These are phyloP conservation scores for Pocillopora grandis DNA, from an alignment of 92 coral and sea anemone species.

Conservation along the genomic window DNA sequence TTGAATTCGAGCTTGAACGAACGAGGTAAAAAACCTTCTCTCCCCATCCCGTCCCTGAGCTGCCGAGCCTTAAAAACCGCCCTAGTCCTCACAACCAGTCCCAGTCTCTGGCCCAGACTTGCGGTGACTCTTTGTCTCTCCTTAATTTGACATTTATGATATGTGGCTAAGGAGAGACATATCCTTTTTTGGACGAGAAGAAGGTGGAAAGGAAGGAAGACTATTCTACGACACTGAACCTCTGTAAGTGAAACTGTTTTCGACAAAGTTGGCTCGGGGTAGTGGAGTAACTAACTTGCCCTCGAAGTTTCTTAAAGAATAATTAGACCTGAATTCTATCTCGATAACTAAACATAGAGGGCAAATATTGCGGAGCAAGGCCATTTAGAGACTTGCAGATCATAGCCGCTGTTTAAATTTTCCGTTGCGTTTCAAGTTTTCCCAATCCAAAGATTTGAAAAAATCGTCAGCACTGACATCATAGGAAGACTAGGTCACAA, in stretches of 20 bases:
- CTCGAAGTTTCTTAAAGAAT: neutral
- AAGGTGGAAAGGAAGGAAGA: no score
- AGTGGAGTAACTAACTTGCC: neutral
- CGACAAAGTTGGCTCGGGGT: slow-evolving; percentile 5
- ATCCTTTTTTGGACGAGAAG: no score
- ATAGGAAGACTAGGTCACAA: neutral
- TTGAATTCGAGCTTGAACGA: no score
- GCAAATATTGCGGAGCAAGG: neutral
- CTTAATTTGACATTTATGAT: no score
- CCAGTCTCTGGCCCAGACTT: no score
- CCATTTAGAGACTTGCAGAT: neutral
- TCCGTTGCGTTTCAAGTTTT: slow-evolving; percentile 14
- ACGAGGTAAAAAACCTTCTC: no score
- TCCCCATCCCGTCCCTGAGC: no score
- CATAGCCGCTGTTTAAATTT: slow-evolving; percentile 20
- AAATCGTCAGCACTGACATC: slow-evolving; percentile 8
- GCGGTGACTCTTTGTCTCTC: no score
- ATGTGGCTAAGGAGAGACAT: no score
- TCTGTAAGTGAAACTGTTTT: slow-evolving; percentile 11
- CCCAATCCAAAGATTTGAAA: neutral
- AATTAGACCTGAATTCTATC: neutral
- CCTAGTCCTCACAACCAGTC: no score
- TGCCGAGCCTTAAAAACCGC: no score
- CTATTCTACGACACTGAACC: slow-evolving; percentile 13
- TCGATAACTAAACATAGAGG: no score